Evolutionary conservation across 2,797 vertebrate species (phyloP).

Genomic region (Gobionotothen gibberifrons): DNA sequence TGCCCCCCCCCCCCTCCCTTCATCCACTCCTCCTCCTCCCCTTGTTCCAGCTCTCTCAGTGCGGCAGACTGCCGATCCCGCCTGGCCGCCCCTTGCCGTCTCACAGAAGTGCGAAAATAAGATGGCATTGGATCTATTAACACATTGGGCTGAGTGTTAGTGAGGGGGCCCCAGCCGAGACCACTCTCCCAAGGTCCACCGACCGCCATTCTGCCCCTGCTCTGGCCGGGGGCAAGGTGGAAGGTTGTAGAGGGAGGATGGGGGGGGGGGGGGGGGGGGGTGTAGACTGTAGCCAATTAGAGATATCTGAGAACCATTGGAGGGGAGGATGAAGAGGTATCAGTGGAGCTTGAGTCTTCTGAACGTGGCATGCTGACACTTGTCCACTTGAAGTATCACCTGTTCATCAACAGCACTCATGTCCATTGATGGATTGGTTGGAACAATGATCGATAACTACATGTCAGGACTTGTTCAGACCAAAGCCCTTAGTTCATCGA

Average conservation of each 20-base stretch:
- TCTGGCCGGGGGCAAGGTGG: constrained; percentile 65
- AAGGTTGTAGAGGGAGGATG: constrained; percentile 38
- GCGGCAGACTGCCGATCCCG: constrained; percentile 81
- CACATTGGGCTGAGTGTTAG: constrained; percentile 88
- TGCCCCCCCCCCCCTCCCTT: constrained; percentile 68
- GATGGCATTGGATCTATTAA: constrained; percentile 93
- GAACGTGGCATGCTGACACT: constrained; percentile 62
- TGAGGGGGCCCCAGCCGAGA: constrained; percentile 78
- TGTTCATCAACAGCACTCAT: constrained; percentile 43
- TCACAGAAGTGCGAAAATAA: constrained; percentile 92
- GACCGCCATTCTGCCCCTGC: constrained; percentile 70
- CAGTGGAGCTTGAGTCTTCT: constrained; percentile 11
- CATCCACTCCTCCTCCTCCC: constrained; percentile 46
- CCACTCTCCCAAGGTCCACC: constrained; percentile 79
- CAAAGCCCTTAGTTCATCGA: not conserved
- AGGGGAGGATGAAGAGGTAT: constrained; percentile 30
- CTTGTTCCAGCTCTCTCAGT: constrained; percentile 76
- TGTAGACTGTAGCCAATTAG: constrained; percentile 72
- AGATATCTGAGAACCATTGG: constrained; percentile 50
- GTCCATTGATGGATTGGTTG: constrained; percentile 51
- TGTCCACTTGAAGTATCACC: constrained; percentile 60
- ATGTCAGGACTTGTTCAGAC: constrained; percentile 47
- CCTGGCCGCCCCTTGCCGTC: constrained; percentile 85
- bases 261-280: constrained; percentile 4
- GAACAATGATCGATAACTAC: constrained; percentile 50